Conservation (phyloP, 2,113 vertebrate genomes). For the Condylura cristata region DNA sequence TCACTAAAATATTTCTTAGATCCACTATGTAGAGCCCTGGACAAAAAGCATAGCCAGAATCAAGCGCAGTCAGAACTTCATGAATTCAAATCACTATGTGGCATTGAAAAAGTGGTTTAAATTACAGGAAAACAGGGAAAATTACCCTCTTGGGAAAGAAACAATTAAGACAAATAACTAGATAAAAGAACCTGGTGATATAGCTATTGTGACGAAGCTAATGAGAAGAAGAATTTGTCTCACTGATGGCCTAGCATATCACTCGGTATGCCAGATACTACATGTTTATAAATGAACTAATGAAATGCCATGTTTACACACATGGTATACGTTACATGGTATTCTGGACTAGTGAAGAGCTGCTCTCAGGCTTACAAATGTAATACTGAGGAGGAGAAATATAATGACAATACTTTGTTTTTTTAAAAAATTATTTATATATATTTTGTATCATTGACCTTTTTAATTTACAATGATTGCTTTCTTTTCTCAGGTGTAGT, state of each 20-base stretch:
- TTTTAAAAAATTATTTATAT: too few species aligned
- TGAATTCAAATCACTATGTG: slow-evolving; percentile 20
- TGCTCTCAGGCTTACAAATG: not conserved
- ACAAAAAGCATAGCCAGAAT: not conserved
- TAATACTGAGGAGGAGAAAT: not conserved
- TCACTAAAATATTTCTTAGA: slow-evolving; percentile 24
- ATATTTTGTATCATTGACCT: too few species aligned
- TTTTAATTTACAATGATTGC: too few species aligned
- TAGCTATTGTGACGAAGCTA: not conserved
- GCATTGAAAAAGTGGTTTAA: slow-evolving; percentile 19
- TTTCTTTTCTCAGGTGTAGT: too few species aligned
- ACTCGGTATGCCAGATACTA: not conserved
- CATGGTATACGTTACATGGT: not conserved
- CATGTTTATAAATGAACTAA: not conserved
- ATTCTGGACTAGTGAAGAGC: not conserved
- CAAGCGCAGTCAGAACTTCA: not conserved
- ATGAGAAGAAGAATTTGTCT: not conserved
- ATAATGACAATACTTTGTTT: not conserved
- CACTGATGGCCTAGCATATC: not conserved
- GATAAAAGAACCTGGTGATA: not conserved
- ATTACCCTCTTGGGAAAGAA: not conserved
- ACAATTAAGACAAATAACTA: slow-evolving; percentile 8
- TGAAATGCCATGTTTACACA: not conserved
- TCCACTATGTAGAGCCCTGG: slow-evolving; percentile 32
- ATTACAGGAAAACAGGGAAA: not conserved